Conservation (phyloP, 2,888 invertebrate species). For the Euzophera pinguis region DNA sequence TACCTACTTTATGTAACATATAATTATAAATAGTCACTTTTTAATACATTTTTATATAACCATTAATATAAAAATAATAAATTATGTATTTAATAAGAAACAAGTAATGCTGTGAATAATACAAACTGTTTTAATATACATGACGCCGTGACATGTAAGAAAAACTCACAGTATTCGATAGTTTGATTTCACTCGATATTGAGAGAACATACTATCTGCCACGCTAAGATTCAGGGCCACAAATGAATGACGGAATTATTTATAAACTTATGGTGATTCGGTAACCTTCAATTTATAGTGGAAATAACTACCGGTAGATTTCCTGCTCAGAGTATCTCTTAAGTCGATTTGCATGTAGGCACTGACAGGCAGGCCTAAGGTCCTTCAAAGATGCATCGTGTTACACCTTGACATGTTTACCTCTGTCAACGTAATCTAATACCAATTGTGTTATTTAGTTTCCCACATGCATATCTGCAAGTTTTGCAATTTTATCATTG, state of each 20-base stretch:
- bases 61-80: too few species aligned
- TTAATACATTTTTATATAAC: too few species aligned
- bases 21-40: not conserved
- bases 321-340: slow-evolving; percentile 19
- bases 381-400: slow-evolving; percentile 30
- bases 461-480: slow-evolving; percentile 38
- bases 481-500: slow-evolving; percentile 29
- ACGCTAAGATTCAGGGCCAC: slow-evolving; percentile 13
- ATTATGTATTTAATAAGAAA: not conserved
- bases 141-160: not conserved
- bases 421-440: slow-evolving; percentile 50
- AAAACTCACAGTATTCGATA: not conserved
- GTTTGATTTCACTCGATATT: not conserved
- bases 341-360: slow-evolving; percentile 25
- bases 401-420: slow-evolving; percentile 63
- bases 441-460: slow-evolving; percentile 50
- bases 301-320: not conserved
- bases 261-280: slow-evolving; percentile 13
- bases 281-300: slow-evolving; percentile 9
- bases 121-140: not conserved
- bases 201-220: slow-evolving; percentile 10
- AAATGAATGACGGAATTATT: slow-evolving; percentile 13
- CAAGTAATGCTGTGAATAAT: not conserved
- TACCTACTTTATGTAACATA: not conserved
- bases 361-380: slow-evolving; percentile 11